Evolutionary conservation across 2,797 vertebrate species (phyloP).

Genomic region (Characodon lateralis): DNA sequence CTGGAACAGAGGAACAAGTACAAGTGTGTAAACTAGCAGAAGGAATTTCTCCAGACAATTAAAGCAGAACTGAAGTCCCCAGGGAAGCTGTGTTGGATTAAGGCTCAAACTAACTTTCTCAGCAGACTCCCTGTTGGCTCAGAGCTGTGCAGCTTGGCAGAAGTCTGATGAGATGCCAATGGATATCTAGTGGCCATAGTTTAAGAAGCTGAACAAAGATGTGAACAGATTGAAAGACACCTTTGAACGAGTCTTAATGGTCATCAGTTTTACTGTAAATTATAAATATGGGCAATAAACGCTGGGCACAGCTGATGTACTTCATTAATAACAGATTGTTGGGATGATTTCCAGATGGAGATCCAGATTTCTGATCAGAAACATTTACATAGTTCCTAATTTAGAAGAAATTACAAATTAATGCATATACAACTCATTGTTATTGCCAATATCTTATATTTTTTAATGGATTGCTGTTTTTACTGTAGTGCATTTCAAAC

Average conservation of each 20-base stretch:
- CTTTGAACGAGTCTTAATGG: background rate
- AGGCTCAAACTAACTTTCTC: constrained; percentile 28
- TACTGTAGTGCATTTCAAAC: background rate
- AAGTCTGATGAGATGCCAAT: background rate
- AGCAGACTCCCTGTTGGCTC: constrained; percentile 19
- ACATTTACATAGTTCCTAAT: background rate
- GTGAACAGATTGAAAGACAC: background rate
- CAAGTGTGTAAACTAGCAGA: constrained; percentile 19
- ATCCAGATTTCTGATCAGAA: background rate
- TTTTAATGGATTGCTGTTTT: background rate
- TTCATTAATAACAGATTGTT: background rate
- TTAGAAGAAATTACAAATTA: background rate
- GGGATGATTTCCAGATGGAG: background rate
- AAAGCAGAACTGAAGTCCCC: constrained; percentile 29
- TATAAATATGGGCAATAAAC: background rate
- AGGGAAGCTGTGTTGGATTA: background rate
- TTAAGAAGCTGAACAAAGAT: constrained; percentile 17
- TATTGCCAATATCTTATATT: no score
- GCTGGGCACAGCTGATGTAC: background rate
- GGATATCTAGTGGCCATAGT: constrained; percentile 1
- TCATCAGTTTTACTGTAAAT: background rate
- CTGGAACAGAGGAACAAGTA: constrained; percentile 14
- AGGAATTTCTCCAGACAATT: constrained; percentile 39
- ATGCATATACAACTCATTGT: background rate
- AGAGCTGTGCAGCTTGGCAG: background rate